Conservation (phyloP, 1,140 invertebrate species). For the Nilaparvata lugens region DNA sequence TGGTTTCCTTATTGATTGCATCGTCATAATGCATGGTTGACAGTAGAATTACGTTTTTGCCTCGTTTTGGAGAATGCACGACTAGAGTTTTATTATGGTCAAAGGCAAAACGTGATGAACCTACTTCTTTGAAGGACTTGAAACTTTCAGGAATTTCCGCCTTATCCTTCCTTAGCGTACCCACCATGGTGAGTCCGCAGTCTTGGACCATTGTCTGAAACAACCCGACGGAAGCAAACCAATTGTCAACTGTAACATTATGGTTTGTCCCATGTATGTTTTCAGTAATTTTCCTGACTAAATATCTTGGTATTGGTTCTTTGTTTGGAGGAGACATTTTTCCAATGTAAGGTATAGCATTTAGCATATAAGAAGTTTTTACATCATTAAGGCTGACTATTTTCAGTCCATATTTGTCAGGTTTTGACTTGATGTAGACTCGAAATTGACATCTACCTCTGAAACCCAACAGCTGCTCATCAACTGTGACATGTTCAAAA, state of each 20-base stretch:
- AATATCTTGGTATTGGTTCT: slow-evolving; percentile 5
- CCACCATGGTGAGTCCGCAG: slow-evolving; percentile 17
- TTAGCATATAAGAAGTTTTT: slow-evolving; percentile 16
- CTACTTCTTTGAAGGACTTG: no score
- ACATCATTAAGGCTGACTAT: slow-evolving; percentile 24
- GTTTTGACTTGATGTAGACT: no score
- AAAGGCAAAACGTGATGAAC: slow-evolving; percentile 25
- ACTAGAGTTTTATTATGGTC: slow-evolving; percentile 29
- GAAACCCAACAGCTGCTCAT: no score
- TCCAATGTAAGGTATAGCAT: slow-evolving; percentile 24
- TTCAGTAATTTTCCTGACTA: slow-evolving; percentile 13
- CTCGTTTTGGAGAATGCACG: slow-evolving; percentile 31
- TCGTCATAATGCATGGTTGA: slow-evolving; percentile 31
- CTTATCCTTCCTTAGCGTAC: slow-evolving; percentile 19
- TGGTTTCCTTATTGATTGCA: no score
- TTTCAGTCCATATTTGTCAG: no score
- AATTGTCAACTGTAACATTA: slow-evolving; percentile 36
- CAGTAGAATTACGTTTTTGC: slow-evolving; percentile 28
- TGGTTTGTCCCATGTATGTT: slow-evolving; percentile 22
- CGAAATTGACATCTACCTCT: no score
- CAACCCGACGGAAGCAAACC: slow-evolving; percentile 33
- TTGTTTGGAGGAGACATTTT: slow-evolving; percentile 9
- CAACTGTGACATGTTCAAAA: no score
- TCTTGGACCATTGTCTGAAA: slow-evolving; percentile 26
- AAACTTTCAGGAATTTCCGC: slow-evolving; percentile 15